Base-by-base conservation (phyloP, 2,797 vertebrate species). In the Cygnus olor region DNA sequence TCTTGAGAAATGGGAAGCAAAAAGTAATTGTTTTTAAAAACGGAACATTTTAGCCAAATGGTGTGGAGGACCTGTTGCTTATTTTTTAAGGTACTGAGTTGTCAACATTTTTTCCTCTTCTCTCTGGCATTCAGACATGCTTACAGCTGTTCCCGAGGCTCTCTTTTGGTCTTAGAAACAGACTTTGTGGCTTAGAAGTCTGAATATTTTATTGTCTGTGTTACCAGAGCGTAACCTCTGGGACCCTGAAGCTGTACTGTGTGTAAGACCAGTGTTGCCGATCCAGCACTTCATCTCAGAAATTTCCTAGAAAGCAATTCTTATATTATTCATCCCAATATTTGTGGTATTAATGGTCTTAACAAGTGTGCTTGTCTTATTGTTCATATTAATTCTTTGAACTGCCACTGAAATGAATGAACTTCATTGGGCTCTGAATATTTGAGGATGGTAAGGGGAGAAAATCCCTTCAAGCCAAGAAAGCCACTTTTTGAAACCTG, bases 21-120 rank as follows among this genome's bases (percentile, higher is more conserved):
- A 85, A 88, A 27, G 16, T 45, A 25, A 44, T 88, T 84, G 27
- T 44, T 88, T 84, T 69, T 4, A 65, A 73, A 90, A 93, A 45
- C 12, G 60, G 0, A 2, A 19, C 11, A 38, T 80, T 89, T 80
- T 76, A 83, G 10, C 38, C 58, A 69, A 65, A 42, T 68, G 53
- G 10, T 53, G 7, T 32, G 44, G 14, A 9, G 30, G 14, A 60
- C 22, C 57, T 58, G 7, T 47, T 80, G 17, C 21, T 92, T 16
- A 68, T 58, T 69, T 89, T 72, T 89, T 77, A n/a, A 86, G 8
- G 8, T 71, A 28, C 36, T 77, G n/a, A 4, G 3, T 68, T 92
- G 45, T 57, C n/a, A 49, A 1, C 76, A 88, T 14, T 71, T 81
- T 89, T 76, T 73, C 9, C 3, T 88, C 11, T 79, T 77, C 20